phyloP scores from a whole-genome alignment of 2,797 vertebrate genomes.

The Catharus ustulatus region DNA sequence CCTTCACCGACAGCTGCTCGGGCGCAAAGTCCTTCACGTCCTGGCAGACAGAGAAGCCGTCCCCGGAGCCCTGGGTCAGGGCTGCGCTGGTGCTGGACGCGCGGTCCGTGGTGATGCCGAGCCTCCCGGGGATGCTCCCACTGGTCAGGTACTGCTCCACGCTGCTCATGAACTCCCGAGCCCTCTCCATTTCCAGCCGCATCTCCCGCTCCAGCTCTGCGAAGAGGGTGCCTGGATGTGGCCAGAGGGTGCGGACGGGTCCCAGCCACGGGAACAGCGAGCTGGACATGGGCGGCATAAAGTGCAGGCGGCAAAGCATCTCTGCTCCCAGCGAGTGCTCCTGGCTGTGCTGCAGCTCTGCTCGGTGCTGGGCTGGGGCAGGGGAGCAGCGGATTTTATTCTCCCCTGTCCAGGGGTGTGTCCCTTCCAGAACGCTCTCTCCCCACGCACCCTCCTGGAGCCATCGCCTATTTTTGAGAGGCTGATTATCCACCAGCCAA shows the following conservation, averaged over 20 bases:
- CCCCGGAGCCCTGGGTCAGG: constrained; percentile 8
- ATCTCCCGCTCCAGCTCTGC: constrained; percentile 53
- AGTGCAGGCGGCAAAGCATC: constrained; percentile 64
- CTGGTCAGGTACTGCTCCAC: constrained; percentile 28
- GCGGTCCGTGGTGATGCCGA: background rate
- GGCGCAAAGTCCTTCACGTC: constrained; percentile 80
- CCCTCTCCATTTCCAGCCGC: constrained; percentile 45
- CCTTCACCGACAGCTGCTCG: constrained; percentile 83
- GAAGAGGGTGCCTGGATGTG: constrained; percentile 20
- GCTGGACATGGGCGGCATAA: background rate
- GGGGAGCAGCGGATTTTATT: constrained; percentile 32
- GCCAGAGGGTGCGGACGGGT: constrained; percentile 60
- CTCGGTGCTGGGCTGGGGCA: background rate
- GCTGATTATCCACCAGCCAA: constrained; percentile 40
- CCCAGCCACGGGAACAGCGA: constrained; percentile 33
- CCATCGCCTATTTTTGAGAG: constrained; percentile 62
- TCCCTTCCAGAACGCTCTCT: constrained; percentile 59
- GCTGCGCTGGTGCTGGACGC: background rate
- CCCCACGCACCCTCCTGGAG: constrained; percentile 15
- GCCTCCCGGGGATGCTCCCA: background rate
- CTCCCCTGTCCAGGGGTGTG: constrained; percentile 23
- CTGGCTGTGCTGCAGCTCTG: background rate
- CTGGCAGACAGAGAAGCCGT: constrained; percentile 77
- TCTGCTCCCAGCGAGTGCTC: background rate
- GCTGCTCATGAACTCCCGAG: constrained; percentile 55